Evolutionary conservation across 1,140 invertebrate species (phyloP), one percentile per base, ranked within the genome.

Genomic region (Yoshiicerus persimilis): DNA sequence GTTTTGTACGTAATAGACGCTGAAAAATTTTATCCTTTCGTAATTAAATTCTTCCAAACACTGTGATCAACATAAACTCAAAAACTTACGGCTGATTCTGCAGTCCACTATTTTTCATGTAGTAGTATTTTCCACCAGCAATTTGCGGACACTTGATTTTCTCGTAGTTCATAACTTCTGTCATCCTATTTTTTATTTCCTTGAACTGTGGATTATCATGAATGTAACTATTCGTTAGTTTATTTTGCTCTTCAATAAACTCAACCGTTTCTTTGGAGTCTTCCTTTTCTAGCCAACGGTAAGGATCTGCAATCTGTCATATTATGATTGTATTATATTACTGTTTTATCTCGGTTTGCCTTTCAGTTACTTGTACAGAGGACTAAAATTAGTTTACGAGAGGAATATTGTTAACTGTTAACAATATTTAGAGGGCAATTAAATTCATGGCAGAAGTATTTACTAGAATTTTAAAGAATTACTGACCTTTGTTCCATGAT

Each of bases 241-340:
- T 94, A 94, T 99, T 99, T 93, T 99, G 96, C 20, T 95, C 95
- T 88, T 98, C 95, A 56, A 99, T 96, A 94, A 97, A 99, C 64
- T 95, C 93, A 92, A 97, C 96, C 0, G 98, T 99, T 93, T 99
- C 97, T 89, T 96, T 94, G 0, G 96, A 94, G 92, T 99, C 97
- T 1, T 98, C 97, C 93, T 99, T 96, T 93, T 99, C 98, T 36
- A 99, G 92, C 97, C 97, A 99, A 77, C 98, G 95, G 92, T 99
- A 99, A 0, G 97, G 97, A 93, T 99, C 98, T 89, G 92, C 87
- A 87, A 99, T 94, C 97, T 98, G 86, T 13, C 2, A 47, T 16
- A 47, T n/a, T n/a, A 47, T 10, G 11, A 47, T 47, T 16, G 9
- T 47, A 80, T 6, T 39, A 25, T 34, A 30, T n/a, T 38, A 83